phyloP scores from a whole-genome alignment of 2,888 invertebrate species.

The Clanis bilineata region DNA sequence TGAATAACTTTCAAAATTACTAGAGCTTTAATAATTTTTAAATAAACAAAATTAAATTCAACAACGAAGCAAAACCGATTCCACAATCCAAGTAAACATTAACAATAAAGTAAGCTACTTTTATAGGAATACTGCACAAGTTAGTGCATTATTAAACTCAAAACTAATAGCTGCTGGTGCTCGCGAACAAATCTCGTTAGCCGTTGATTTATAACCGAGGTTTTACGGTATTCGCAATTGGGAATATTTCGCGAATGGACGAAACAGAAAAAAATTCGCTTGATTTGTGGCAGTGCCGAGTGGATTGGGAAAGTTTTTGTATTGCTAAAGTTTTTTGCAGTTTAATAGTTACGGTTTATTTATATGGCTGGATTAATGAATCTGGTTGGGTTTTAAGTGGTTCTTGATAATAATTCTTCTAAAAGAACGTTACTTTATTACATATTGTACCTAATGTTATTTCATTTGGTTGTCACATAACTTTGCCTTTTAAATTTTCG shows the following conservation, averaged over 20 bases:
- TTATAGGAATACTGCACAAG: background rate
- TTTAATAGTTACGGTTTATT: conserved; percentile 4
- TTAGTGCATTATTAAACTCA: conserved; percentile 12
- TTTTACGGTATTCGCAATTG: conserved; percentile 9
- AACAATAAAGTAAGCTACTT: background rate
- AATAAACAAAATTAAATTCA: background rate
- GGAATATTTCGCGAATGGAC: conserved; percentile 9
- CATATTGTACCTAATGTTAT: background rate
- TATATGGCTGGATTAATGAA: background rate
- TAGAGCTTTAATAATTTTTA: no score
- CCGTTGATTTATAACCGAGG: conserved; percentile 11
- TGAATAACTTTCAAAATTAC: no score
- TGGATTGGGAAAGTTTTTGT: conserved; percentile 8
- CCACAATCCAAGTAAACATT: background rate
- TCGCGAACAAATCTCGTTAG: conserved; percentile 13
- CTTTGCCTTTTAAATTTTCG: no score
- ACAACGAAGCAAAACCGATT: background rate
- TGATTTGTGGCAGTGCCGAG: conserved; percentile 6
- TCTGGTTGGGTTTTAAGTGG: background rate
- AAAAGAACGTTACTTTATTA: background rate
- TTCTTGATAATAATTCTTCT: background rate
- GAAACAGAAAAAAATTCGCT: background rate
- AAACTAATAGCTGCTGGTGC: conserved; percentile 4
- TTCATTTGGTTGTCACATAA: no score
- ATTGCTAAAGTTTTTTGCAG: conserved; percentile 1